A percentile compares a stretch with the other conserved stretches of the same genome.
phyloP scores from a whole-genome alignment of 2,888 invertebrate species.

The Gymnoscelis rufifasciata region DNA sequence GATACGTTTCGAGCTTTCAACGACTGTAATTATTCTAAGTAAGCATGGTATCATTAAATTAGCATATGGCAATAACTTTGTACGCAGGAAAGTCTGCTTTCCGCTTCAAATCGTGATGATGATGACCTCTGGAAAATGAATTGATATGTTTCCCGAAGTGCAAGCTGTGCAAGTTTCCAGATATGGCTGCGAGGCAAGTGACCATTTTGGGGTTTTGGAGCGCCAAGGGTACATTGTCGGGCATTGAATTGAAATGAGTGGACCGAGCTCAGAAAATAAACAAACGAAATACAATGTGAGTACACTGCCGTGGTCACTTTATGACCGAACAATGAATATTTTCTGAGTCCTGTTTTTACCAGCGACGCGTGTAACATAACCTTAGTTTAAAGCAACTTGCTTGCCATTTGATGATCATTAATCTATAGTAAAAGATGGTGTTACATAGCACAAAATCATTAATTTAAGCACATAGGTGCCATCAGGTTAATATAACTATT shows the following conservation, averaged over 20 bases:
- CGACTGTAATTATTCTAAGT: slow-evolving; percentile 49
- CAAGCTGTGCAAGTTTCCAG: slow-evolving; percentile 22
- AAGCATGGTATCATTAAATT: slow-evolving; percentile 61
- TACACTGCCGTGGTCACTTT: not conserved
- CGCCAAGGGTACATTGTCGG: slow-evolving; percentile 12
- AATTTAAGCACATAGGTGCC: too few species aligned
- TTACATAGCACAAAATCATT: too few species aligned
- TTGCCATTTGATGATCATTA: too few species aligned
- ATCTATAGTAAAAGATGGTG: too few species aligned
- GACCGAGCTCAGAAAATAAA: slow-evolving; percentile 1
- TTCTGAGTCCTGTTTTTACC: too few species aligned
- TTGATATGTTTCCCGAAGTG: slow-evolving; percentile 32
- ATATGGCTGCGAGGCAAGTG: slow-evolving; percentile 18
- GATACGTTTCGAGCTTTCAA: slow-evolving; percentile 35
- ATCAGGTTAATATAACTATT: too few species aligned
- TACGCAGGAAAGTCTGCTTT: slow-evolving; percentile 42
- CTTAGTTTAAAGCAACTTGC: too few species aligned
- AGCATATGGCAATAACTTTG: slow-evolving; percentile 60
- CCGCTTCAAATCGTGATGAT: slow-evolving; percentile 35
- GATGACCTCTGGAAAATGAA: slow-evolving; percentile 39
- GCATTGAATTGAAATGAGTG: slow-evolving; percentile 9
- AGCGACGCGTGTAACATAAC: too few species aligned
- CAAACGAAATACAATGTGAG: not conserved
- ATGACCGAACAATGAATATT: too few species aligned
- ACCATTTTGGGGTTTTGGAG: slow-evolving; percentile 10